A percentile compares a stretch with the other conserved stretches of the same genome.
phyloP scores from a whole-genome alignment of 2,888 invertebrate genomes.

The Allacma fusca region DNA sequence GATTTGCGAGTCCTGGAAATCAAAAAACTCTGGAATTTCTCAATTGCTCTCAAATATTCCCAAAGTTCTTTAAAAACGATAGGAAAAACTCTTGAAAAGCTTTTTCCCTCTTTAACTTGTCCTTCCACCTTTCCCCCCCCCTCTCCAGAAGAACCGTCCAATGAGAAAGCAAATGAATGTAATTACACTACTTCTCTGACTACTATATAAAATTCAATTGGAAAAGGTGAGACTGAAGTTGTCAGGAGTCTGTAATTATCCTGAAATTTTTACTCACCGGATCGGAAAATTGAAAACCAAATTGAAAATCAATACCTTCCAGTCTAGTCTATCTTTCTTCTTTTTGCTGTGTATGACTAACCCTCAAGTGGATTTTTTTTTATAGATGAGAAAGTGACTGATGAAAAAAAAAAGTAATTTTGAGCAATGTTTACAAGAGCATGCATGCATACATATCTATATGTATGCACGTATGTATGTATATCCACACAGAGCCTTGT shows the following conservation, averaged over 20 bases:
- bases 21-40: no score
- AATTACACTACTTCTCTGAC: background rate
- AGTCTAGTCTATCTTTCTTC: constrained; percentile 1
- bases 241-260: background rate
- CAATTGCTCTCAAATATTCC: no score
- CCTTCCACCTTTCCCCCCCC: background rate
- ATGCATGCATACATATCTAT: background rate
- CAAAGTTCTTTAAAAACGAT: no score
- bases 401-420: constrained; percentile 13
- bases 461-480: no score
- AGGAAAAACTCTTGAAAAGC: no score
- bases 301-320: constrained; percentile 19
- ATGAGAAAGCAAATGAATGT: background rate
- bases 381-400: background rate
- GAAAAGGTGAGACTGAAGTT: constrained; percentile 5
- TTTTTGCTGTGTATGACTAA: no score
- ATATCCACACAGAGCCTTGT: no score
- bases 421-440: background rate
- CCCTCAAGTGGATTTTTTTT: background rate
- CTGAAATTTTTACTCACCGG: constrained; percentile 21
- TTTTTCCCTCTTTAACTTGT: no score
- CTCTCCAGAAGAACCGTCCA: background rate
- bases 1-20: no score
- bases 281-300: constrained; percentile 29
- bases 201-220: background rate